Evolutionary conservation across 2,888 invertebrate species (phyloP), one percentile per base, ranked within the genome.

Genomic region (Physocephala rufipes): DNA sequence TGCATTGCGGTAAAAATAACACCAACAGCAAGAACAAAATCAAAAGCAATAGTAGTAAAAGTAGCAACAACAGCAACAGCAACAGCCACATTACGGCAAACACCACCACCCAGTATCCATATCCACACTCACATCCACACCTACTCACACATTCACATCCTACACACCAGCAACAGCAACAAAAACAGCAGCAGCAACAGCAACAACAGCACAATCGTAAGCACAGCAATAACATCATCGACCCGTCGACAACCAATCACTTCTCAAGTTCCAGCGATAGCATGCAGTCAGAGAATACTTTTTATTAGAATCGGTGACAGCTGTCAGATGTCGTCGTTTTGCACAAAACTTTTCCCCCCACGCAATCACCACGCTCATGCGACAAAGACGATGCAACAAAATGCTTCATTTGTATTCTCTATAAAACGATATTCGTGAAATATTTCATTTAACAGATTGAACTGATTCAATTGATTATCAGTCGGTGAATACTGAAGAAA

Each of bases 261-360:
- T 83, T 82, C 71, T 78, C 82, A 63, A 85, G 84, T 74, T 85
- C 85, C 74, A 84, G 82, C 79, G 85, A 84, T 77, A 85, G 85
- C 78, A 78, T 85, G 77, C 84, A 83, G 77, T 84, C 83, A 74
- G 84, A 84, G 80, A 85, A 76, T 74, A 78, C 75, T 70, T 77
- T 77, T 71, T 78, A 78, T 75, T 78, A 77, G 68, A 28, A 51
- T 45, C 61, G 43, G 51, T 19, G n/a, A n/a, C n/a, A n/a, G n/a
- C n/a, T n/a, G n/a, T n/a, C n/a, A n/a, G n/a, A n/a, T n/a, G 28
- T n/a, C 26, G 53, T 21, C 24, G n/a, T n/a, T n/a, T n/a, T n/a
- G 12, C 21, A 53, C 53, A n/a, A 24, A 13, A 5, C 21, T 21
- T 1, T 53, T n/a, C 4, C 49, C 53, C 16, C 24, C 26, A 7